phyloP scores from a whole-genome alignment of 1,140 invertebrate genomes.

The Plutomurus gul region DNA sequence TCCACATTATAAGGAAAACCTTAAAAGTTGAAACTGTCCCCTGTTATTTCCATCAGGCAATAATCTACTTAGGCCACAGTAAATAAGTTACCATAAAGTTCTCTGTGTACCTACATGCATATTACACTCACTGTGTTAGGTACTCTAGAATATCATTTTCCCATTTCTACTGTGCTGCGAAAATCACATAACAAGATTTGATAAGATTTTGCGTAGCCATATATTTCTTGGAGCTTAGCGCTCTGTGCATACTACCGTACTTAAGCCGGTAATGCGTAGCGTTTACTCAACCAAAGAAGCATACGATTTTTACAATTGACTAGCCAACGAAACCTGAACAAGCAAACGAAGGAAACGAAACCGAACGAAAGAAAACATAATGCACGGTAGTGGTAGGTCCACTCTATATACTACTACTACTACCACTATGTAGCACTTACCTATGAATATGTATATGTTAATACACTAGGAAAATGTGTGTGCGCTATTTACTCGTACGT shows the following conservation, averaged over 20 bases:
- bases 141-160: no score
- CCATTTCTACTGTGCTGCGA: no score
- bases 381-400: not conserved
- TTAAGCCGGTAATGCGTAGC: not conserved
- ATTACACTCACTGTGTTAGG: no score
- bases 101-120: not conserved
- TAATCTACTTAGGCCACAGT: not conserved
- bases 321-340: constrained; percentile 13
- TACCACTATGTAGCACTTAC: not conserved
- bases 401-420: not conserved
- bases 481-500: not conserved
- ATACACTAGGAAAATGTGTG: not conserved
- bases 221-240: not conserved
- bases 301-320: not conserved
- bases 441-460: not conserved
- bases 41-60: not conserved
- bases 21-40: not conserved
- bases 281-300: not conserved
- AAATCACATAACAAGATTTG: no score
- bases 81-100: no score
- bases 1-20: not conserved
- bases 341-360: not conserved
- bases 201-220: not conserved
- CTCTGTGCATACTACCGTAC: no score
- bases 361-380: not conserved